These are phyloP conservation scores for Trididemnum miniatum DNA, from an alignment of 23 tunicate genomes.

Conservation along the genomic window DNA sequence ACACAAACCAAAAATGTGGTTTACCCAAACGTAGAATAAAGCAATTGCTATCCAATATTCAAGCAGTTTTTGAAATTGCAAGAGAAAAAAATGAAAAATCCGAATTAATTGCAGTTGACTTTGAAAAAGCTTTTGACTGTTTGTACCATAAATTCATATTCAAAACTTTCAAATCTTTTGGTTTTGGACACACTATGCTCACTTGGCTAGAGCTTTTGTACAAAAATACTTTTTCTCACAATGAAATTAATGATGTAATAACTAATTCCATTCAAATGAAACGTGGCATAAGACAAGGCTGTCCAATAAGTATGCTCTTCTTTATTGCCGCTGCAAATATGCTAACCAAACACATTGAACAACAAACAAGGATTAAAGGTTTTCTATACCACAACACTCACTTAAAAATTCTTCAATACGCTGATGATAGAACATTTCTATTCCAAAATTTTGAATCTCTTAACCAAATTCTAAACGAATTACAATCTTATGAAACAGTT, in stretches of 20 bases:
- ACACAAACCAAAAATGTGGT: neutral
- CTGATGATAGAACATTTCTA: constrained; percentile 29
- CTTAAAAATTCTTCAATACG: constrained; percentile 33
- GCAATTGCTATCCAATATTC: neutral
- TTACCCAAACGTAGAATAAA: neutral
- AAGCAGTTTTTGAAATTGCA: neutral
- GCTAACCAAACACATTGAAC: constrained; percentile 4
- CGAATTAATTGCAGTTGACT: neutral
- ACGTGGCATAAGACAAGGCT: constrained; percentile 48
- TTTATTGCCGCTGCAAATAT: constrained; percentile 9
- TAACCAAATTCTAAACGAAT: neutral
- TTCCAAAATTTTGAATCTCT: neutral
- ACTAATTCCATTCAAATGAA: neutral
- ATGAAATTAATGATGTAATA: constrained; percentile 8
- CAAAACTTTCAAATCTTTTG: neutral
- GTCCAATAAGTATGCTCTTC: constrained; percentile 52
- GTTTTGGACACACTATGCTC: neutral
- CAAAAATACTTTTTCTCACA: neutral
- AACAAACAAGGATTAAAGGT: constrained; percentile 5
- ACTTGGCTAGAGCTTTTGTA: neutral
- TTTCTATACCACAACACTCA: neutral
- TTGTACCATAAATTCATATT: constrained; percentile 8
- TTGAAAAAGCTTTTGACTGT: constrained; percentile 24
- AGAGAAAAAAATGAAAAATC: neutral
- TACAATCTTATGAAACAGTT: neutral